Evolutionary conservation across 2,113 vertebrate genomes (phyloP), one percentile per base, ranked within the genome.

Genomic region (Dicentrarchus labrax): DNA sequence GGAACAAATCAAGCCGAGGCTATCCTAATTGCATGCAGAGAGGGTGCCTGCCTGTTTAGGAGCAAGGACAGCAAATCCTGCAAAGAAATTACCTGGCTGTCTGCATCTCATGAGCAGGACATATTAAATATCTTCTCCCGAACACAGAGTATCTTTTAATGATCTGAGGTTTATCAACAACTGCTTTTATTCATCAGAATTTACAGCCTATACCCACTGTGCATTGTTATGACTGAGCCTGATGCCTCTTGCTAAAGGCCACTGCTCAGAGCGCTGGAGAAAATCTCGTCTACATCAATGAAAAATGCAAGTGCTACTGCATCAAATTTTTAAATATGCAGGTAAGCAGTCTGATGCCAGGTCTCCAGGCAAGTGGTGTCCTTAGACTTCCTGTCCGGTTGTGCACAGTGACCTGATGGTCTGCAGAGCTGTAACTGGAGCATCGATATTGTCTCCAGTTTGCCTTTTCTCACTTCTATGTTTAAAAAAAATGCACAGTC

Each of bases 1-100:
- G 36, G 92, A 94, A 94, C 90, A 92, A 95, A 92, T 82, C 82
- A 86, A 94, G 89, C 47, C 47, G 78, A 85, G 86, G 77, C 86
- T 88, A 22, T 85, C 48, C 59, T 85, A 93, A 94, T 91, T 95
- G 94, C 92, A 86, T 83, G 43, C 70, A 4, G 39, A 87, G 92
- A 80, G 76, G 51, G 78, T 88, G 78, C 88, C 87, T 70, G 90
- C 76, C 87, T 91, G 85, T 84, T 73, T 59, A 88, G 91, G 78
- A 87, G 72, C 88, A 89, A 92, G 91, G 90, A 91, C 92, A 72
- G 74, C 77, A 91, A 90, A 94, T 92, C 88, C 91, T 79, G 82
- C 64, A 47, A 76, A 91, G 89, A 91, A 91, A 94, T 94, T 65
- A 94, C 86, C 85, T 84, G 87, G 57, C 83, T 79, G 78, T 76